Percentiles rank a stretch among this genome's conserved stretches.
These are phyloP conservation scores for Poicephalus gulielmi DNA, from an alignment of 2,113 vertebrate species.

Conservation along the genomic window DNA sequence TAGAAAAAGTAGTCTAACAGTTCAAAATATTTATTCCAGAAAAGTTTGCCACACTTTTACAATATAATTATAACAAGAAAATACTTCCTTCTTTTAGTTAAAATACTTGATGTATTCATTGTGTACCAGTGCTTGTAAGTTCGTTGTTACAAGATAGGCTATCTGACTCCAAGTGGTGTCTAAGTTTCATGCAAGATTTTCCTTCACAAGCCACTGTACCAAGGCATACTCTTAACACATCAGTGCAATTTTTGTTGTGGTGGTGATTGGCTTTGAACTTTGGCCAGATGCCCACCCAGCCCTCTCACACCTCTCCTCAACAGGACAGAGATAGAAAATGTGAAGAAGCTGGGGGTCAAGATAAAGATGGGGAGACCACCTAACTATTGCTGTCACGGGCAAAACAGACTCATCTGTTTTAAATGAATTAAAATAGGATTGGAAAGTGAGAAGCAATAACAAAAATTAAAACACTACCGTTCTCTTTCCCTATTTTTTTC, in stretches of 20 bases:
- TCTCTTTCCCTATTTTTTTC: not conserved
- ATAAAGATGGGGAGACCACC: not conserved
- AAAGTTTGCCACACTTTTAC: not conserved
- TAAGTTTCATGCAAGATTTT: not conserved
- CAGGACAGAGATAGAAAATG: not conserved
- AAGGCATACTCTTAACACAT: not conserved
- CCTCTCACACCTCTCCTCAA: not conserved
- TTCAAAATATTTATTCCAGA: slow-evolving; percentile 3
- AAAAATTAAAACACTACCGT: not conserved
- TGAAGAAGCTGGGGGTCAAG: not conserved
- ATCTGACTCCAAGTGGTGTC: not conserved
- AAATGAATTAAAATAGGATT: not conserved
- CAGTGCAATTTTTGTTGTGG: not conserved
- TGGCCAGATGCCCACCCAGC: rapidly evolving
- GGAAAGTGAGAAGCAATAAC: not conserved
- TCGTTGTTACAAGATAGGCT: not conserved
- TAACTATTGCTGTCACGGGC: rapidly evolving
- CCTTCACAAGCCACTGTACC: not conserved
- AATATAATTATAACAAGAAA: not conserved
- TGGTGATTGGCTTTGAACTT: not conserved
- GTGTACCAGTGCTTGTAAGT: not conserved
- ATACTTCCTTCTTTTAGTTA: not conserved
- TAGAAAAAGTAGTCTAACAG: not conserved
- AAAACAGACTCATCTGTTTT: not conserved
- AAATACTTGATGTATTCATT: not conserved